Evolutionary conservation across 2,888 invertebrate genomes (phyloP), one percentile per base, ranked within the genome.

Genomic region (Drosophila heteroneura): DNA sequence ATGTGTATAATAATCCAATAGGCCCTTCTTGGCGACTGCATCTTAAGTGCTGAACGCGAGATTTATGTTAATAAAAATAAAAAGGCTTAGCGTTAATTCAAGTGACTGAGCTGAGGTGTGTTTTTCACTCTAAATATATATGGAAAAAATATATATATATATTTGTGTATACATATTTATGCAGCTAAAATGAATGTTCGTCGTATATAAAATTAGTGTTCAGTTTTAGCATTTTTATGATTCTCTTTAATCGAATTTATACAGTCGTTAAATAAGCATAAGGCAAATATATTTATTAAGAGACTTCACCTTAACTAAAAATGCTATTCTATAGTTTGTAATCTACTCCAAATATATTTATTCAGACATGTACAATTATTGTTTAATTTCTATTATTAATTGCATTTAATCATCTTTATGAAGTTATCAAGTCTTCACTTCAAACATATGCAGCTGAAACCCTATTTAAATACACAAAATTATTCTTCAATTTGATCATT

Each of bases 231-330:
- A 14, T 12, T 44, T 6, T 44, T 14, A 22, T 14, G 1, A 14
- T 44, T 44, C 7, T 6, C 14, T 22, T 44, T 61, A 57, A 53
- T 61, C 60, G 64, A 10, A 65, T 62, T 52, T 62, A 70, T 53
- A 33, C 62, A 77, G 66, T 70, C 66, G 59, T 85, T 44, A 83
- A 88, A 88, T 85, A 70, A 80, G 66, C 5, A 41, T 19, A 5
- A 10, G 1, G 39, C 19, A 41, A 9, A 9, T 2, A 39, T 41
- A 22, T 6, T 6, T 12, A 44, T 44, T n/a, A 5, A 41, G n/a
- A 1, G 5, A n/a, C 2, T 39, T 9, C 4, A 9, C 10, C 5
- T 1, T n/a, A 44, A 12, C n/a, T 12, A 12, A n/a, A 12, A n/a
- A n/a, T 44, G 2, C 0, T n/a, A 12, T 22, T 22, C 22, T 1